Base-by-base conservation (phyloP, 2,888 invertebrate genomes). In the Dasypogon diadema region DNA sequence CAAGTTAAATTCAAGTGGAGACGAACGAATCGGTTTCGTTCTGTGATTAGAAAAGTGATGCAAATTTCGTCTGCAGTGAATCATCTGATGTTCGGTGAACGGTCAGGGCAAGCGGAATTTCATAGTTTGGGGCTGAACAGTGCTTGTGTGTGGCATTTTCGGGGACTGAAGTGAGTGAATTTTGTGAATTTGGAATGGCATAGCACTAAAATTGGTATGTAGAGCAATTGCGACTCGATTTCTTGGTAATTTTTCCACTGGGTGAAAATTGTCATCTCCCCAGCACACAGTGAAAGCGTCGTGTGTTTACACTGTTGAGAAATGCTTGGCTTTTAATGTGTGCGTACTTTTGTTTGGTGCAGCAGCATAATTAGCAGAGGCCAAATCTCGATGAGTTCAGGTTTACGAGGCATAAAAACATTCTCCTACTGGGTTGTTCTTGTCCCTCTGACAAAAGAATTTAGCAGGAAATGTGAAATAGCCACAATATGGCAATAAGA, bases 151-250 rank as follows among this genome's bases (percentile, higher is more conserved):
- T 30, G 8, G 30, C 8, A 5, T 30, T 30, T 3, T 30, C 8
- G 3, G n/a, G 42, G 42, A 42, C 42, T 12, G n/a, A 42, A 42
- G 42, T 42, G 42, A n/a, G n/a, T 42, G 42, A 12, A 42, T 3
- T 42, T 42, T 12, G 12, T 42, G 12, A 42, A 42, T 42, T 12
- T 12, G 12, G 42, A 8, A 30, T 12, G n/a, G 42, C 42, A 42
- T 42, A 42, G 42, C n/a, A 12, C 6, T 2, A 2, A n/a, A 51
- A 4, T 51, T 16, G 51, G 51, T 51, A 18, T 8, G 51, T 51
- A 51, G n/a, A 21, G 8, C 6, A 65, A 65, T 65, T 65, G 46
- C 65, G 65, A 65, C 48, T 65, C 22, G 37, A 65, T 21, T 65
- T 14, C 22, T n/a, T 46, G n/a, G 46, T 24, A 46, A 14, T 65